phyloP scores from a whole-genome alignment of 1,140 invertebrate genomes.

The Conus ventricosus region DNA sequence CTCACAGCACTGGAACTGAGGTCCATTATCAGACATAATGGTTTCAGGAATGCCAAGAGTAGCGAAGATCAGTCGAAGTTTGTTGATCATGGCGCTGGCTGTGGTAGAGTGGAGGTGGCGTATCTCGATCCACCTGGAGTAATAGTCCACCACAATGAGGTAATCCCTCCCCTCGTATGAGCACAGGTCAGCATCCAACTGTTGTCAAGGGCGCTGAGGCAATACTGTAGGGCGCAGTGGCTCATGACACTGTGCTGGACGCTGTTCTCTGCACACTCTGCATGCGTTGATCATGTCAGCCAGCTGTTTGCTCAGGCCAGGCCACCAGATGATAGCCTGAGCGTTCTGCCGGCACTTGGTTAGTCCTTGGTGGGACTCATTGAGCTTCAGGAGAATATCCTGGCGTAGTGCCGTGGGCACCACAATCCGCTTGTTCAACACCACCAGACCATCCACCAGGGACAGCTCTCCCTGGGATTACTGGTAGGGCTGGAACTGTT shows the following conservation, averaged over 20 bases:
- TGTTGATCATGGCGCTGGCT: constrained; percentile 37
- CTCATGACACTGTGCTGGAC: constrained; percentile 34
- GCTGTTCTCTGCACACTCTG: constrained; percentile 35
- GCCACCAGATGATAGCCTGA: constrained; percentile 23
- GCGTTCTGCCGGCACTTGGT: constrained; percentile 27
- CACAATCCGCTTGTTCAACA: too few species aligned
- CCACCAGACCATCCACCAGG: too few species aligned
- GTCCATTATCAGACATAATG: constrained; percentile 52
- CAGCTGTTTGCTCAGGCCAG: constrained; percentile 22
- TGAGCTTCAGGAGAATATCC: constrained; percentile 13
- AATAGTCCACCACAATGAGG: constrained; percentile 48
- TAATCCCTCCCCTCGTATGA: constrained; percentile 34
- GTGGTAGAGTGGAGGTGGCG: constrained; percentile 26
- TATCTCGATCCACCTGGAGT: constrained; percentile 42
- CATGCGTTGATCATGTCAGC: constrained; percentile 19
- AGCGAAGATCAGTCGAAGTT: constrained; percentile 49
- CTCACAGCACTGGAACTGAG: constrained; percentile 49
- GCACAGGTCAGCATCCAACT: constrained; percentile 32
- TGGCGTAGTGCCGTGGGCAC: too few species aligned
- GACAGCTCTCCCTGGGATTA: too few species aligned
- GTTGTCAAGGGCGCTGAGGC: constrained; percentile 40
- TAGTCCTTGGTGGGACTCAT: constrained; percentile 46
- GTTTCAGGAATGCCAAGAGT: constrained; percentile 47
- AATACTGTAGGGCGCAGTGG: constrained; percentile 36
- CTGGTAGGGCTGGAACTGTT: too few species aligned